Conservation (phyloP, 1,140 invertebrate species). For the Theocolax elegans region DNA sequence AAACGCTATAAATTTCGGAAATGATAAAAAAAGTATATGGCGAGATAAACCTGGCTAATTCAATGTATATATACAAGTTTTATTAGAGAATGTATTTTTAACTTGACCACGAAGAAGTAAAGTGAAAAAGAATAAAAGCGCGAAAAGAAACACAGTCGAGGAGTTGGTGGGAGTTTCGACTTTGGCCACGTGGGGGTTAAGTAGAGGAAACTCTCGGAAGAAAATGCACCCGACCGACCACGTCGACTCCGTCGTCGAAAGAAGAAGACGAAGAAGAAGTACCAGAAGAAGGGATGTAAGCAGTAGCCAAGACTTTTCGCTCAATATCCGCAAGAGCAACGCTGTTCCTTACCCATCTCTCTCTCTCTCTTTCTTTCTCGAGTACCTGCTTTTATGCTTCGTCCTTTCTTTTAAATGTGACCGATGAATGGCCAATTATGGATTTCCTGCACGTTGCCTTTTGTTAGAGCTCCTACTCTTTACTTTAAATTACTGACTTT, state of each 20-base stretch:
- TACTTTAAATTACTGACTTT: neutral
- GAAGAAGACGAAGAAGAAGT: conserved; percentile 38
- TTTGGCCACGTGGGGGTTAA: conserved; percentile 46
- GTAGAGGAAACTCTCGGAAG: conserved; percentile 18
- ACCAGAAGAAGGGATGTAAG: neutral
- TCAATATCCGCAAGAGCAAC: conserved; percentile 17
- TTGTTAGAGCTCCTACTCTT: neutral
- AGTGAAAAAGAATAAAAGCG: too few species aligned
- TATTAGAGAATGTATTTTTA: too few species aligned
- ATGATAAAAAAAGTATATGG: too few species aligned
- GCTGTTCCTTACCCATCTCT: neutral
- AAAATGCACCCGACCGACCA: conserved; percentile 41
- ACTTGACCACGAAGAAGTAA: too few species aligned
- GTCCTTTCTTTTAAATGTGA: neutral
- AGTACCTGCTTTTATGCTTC: neutral
- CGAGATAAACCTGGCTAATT: too few species aligned
- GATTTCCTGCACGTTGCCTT: neutral
- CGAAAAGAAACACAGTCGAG: too few species aligned
- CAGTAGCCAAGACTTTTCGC: conserved; percentile 3
- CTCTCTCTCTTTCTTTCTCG: too few species aligned
- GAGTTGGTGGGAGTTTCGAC: conserved; percentile 7
- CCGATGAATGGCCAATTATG: conserved; percentile 7
- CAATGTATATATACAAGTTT: too few species aligned
- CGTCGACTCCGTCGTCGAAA: conserved; percentile 41
- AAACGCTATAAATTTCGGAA: too few species aligned